A percentile compares a stretch with the other conserved stretches of the same genome.
Evolutionary conservation across 2,888 invertebrate genomes (phyloP).

Genomic region (Craniophora ligustri): DNA sequence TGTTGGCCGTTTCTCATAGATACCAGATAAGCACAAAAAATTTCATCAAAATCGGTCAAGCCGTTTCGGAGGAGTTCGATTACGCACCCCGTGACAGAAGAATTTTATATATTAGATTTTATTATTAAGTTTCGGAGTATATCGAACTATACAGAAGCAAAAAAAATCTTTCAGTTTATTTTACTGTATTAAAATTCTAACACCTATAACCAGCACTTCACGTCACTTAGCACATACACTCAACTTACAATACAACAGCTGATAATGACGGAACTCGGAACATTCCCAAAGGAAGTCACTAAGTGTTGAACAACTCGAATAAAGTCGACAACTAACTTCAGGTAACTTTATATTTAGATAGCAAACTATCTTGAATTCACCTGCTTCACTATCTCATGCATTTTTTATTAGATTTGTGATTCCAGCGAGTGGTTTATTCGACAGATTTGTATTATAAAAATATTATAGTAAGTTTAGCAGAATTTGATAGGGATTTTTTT

Average conservation of each 20-base stretch:
- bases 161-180: too few species aligned
- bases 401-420: constrained; percentile 45
- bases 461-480: constrained; percentile 1
- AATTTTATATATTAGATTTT: too few species aligned
- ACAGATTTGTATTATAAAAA: constrained; percentile 24
- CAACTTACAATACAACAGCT: constrained; percentile 28
- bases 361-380: constrained; percentile 36
- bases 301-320: constrained; percentile 22
- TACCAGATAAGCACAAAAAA: too few species aligned
- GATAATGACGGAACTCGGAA: constrained; percentile 19
- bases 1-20: too few species aligned
- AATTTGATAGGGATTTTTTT: neutral
- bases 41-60: too few species aligned
- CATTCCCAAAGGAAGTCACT: constrained; percentile 8
- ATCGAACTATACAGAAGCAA: too few species aligned
- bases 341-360: constrained; percentile 38
- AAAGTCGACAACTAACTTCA: constrained; percentile 23
- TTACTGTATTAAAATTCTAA: too few species aligned
- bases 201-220: constrained; percentile 2
- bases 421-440: constrained; percentile 1
- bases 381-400: constrained; percentile 40
- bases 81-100: too few species aligned
- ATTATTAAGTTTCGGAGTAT: too few species aligned
- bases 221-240: neutral
- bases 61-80: too few species aligned